A percentile compares a stretch with the other conserved stretches of the same genome.
Conservation (phyloP, 2,888 invertebrate genomes). For the Patella depressa region DNA sequence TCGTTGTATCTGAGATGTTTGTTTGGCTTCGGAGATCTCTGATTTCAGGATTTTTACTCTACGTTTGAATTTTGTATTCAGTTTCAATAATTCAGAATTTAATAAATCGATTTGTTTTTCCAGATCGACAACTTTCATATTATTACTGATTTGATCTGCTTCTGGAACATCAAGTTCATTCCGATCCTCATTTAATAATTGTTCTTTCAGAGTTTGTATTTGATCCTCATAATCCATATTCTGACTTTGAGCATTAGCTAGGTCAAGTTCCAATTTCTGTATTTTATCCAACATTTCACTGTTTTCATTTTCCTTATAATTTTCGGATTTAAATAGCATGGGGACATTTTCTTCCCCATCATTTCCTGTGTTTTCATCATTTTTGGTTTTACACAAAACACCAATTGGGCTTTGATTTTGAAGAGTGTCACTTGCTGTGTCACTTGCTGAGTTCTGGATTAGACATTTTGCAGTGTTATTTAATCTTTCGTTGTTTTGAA, state of each 20-base stretch:
- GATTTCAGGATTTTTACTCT: neutral
- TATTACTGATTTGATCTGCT: neutral
- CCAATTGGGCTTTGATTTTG: too few relatives aligned
- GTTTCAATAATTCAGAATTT: neutral
- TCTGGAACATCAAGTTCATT: neutral
- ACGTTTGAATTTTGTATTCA: neutral
- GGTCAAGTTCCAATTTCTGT: neutral
- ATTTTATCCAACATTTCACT: too few relatives aligned
- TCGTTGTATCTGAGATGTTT: constrained; percentile 2
- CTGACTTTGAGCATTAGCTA: neutral
- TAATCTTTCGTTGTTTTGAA: neutral
- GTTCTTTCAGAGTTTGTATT: neutral
- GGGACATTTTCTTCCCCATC: too few relatives aligned
- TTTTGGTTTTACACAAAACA: too few relatives aligned
- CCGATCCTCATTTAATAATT: neutral
- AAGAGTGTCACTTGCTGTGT: too few relatives aligned
- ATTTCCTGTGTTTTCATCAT: too few relatives aligned
- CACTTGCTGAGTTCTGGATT: too few relatives aligned
- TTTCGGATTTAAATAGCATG: too few relatives aligned
- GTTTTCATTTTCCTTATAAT: too few relatives aligned
- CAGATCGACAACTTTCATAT: neutral
- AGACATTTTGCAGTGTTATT: too few relatives aligned
- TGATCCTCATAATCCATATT: neutral
- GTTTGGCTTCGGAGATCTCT: neutral
- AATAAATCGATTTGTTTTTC: neutral